Evolutionary conservation across 2,888 invertebrate genomes (phyloP), one percentile per base, ranked within the genome.

Genomic region (Lysandra coridon): DNA sequence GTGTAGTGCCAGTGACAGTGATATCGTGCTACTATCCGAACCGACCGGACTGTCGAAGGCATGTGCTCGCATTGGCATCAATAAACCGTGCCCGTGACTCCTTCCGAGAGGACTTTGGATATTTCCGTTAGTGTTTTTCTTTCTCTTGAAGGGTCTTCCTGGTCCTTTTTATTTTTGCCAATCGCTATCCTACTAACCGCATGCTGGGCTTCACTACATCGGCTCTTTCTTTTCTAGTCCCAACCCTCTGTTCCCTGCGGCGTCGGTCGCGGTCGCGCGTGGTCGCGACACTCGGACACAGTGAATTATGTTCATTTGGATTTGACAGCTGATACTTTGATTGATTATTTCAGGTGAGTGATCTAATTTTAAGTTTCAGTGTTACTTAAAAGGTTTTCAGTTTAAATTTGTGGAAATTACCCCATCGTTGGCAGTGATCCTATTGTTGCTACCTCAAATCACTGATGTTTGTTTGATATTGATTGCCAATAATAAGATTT

Each of bases 121-220:
- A 49, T 49, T 17, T 57, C 17, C 57, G 57, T 57, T 17, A 57
- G 57, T 57, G 14, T 17, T 4, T 17, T 57, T 57, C 57, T 17
- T 57, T 57, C 57, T 53, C 53, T 57, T 1, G 1, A 14, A 57
- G 17, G 57, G 14, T 57, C 57, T 17, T 17, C 49, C 57, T 57
- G 57, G 57, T 57, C 12, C 57, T 17, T 89, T 89, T 90, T 91
- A 90, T 92, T 91, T 90, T 92, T 94, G 94, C 94, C 94, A 94
- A 94, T 93, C 90, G 92, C 93, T 93, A 91, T 87, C 89, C 88
- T 86, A 89, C 88, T 92, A 91, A 92, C 87, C 74, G 92, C 92
- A 92, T 91, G 93, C 79, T 40, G 17, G 60, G 78, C 33, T 33
- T 62, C 53, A 76, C 57, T 53, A 76, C 33, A 76, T 30, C 33